These are phyloP conservation scores for Dilophus febrilis DNA, from an alignment of 2,888 invertebrate genomes.

Conservation along the genomic window DNA sequence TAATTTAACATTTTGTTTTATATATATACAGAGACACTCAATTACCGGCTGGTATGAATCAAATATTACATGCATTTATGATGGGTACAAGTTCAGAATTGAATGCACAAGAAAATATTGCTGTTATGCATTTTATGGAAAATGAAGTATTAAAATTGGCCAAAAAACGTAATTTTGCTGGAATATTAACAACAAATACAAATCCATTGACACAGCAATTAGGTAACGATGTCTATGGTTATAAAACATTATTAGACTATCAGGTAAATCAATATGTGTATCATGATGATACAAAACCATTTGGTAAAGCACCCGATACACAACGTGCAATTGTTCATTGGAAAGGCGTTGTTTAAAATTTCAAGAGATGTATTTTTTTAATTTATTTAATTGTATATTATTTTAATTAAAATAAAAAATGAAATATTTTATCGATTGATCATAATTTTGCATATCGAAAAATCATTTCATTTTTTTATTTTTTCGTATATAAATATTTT, in stretches of 20 bases:
- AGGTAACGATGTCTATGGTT: slow-evolving; percentile 59
- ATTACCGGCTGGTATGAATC: slow-evolving; percentile 45
- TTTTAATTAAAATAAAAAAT: too few relatives aligned
- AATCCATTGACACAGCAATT: slow-evolving; percentile 84
- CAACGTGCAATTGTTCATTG: slow-evolving; percentile 65
- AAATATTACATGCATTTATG: slow-evolving; percentile 71
- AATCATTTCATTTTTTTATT: too few relatives aligned
- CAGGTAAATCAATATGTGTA: slow-evolving; percentile 67
- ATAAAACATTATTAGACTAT: slow-evolving; percentile 56
- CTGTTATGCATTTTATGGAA: slow-evolving; percentile 63
- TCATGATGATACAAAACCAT: slow-evolving; percentile 52
- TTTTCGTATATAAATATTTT: too few relatives aligned
- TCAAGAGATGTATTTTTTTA: too few relatives aligned
- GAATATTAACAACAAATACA: slow-evolving; percentile 75
- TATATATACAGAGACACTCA: slow-evolving; percentile 32
- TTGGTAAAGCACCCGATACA: slow-evolving; percentile 55
- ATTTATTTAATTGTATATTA: too few relatives aligned
- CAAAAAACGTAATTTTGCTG: slow-evolving; percentile 43
- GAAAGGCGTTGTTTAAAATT: slow-evolving; percentile 42
- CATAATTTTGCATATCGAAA: too few relatives aligned
- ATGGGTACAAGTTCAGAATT: slow-evolving; percentile 59
- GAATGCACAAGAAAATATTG: slow-evolving; percentile 55
- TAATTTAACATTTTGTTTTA: too few relatives aligned
- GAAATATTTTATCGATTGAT: too few relatives aligned
- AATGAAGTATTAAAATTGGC: slow-evolving; percentile 53